Evolutionary conservation across 2,113 vertebrate genomes (phyloP), one percentile per base, ranked within the genome.

Genomic region (Takifugu flavidus): DNA sequence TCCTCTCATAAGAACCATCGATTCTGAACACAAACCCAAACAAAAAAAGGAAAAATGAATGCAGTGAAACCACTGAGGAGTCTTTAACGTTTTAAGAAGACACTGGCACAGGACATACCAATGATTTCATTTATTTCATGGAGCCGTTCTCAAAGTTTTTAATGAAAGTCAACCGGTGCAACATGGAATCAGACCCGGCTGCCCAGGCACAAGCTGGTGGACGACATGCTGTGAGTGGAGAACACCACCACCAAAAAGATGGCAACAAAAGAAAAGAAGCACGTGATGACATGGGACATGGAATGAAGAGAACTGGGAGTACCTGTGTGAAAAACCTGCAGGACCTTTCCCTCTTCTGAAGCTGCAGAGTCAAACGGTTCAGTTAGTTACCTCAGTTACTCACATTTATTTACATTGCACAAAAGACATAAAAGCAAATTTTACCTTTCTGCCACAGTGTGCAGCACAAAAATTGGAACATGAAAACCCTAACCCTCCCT

Each of bases 341-440:
- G 74, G 86, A 90, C 73, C 87, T 83, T 78, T 90, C 89, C 79
- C 89, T 87, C 87, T 90, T 90, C 89, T 90, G 89, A 84, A 90
- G 89, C 89, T 90, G 87, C 44, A 79, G 87, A 90, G 80, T 83
- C 75, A 88, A 87, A 89, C 76, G 84, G 70, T 82, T 80, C 58
- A 66, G 79, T 89, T 89, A 89, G 82, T 62, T 78, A 85, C 78
- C 61, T 47, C 55, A 76, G 29, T 44, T 50, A 59, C 66, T 15
- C 14, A 47, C 4, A 67, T 52, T 65, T 50, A 83, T 78, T 67
- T 63, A 57, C 42, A 78, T 56, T 15, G 43, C 60, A 56, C 15
- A 56, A 27, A 65, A 69, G 6, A 61, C 25, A 49, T 42, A 27
- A 42, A 31, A 20, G 20, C 20, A 20, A 20, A 20, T 20, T 20